Conservation (phyloP, 2,888 invertebrate genomes). For the Hemicrepidius hirtus region DNA sequence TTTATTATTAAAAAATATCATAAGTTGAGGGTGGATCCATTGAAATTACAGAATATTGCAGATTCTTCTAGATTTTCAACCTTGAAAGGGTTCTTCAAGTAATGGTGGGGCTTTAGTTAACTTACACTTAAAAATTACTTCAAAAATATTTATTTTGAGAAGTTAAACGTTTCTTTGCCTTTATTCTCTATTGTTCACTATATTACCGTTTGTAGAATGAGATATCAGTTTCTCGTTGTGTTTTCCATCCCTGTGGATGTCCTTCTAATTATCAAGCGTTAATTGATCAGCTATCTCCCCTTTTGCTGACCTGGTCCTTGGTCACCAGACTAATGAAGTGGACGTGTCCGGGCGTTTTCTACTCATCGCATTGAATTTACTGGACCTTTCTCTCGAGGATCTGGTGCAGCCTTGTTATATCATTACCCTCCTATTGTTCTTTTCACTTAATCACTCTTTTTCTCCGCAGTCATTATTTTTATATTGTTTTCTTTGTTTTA, state of each 20-base stretch:
- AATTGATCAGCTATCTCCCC: constrained; percentile 39
- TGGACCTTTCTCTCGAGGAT: constrained; percentile 27
- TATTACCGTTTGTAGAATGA: no score
- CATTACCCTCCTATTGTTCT: constrained; percentile 48
- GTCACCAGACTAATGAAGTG: constrained; percentile 48
- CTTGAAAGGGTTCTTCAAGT: no score
- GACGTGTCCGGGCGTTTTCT: constrained; percentile 49
- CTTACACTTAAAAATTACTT: no score
- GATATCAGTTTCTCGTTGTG: no score
- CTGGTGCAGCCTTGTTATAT: constrained; percentile 22
- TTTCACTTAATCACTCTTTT: constrained; percentile 52
- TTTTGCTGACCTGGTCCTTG: constrained; percentile 45
- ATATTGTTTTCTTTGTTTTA: constrained; percentile 47
- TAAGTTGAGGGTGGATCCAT: no score
- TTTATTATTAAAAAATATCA: no score
- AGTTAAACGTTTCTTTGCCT: no score
- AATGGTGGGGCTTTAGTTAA: no score
- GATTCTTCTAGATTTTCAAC: no score
- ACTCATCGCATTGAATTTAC: constrained; percentile 34
- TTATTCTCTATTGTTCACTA: no score
- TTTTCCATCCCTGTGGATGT: background rate
- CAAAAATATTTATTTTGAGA: no score
- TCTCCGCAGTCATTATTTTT: constrained; percentile 46
- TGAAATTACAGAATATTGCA: no score
- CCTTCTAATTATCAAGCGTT: constrained; percentile 28